phyloP scores from a whole-genome alignment of 2,113 vertebrate species.

The Podarcis muralis region DNA sequence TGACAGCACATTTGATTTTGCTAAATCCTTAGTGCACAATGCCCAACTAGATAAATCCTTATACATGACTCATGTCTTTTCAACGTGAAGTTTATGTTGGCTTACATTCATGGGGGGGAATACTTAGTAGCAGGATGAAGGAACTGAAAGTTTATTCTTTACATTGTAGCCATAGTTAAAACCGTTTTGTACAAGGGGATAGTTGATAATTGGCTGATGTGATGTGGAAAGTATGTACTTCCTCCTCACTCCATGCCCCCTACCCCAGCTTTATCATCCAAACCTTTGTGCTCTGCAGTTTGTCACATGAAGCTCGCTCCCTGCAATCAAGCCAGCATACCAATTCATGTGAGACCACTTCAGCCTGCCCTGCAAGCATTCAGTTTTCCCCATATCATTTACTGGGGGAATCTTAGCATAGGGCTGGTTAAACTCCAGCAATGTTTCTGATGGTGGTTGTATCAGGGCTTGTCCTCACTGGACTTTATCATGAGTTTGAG shows the following conservation, averaged over 20 bases:
- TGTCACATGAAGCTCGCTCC: constrained; percentile 39
- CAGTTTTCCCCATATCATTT: background rate
- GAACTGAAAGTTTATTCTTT: constrained; percentile 32
- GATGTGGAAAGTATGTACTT: constrained; percentile 85
- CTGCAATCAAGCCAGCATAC: constrained; percentile 12
- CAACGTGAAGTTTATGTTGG: constrained; percentile 33
- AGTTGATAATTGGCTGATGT: constrained; percentile 75
- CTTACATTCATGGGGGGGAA: constrained; percentile 9
- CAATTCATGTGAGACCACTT: background rate
- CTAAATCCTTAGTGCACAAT: background rate
- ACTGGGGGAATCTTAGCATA: too few relatives aligned
- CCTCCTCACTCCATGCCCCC: constrained; percentile 76
- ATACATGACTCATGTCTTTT: constrained; percentile 28
- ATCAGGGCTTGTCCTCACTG: too few relatives aligned
- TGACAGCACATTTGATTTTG: constrained; percentile 1
- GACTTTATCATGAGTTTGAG: too few relatives aligned
- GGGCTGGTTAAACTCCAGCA: background rate
- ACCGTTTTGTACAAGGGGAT: constrained; percentile 59
- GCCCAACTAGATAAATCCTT: constrained; percentile 20
- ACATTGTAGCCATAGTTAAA: constrained; percentile 30
- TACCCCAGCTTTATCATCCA: constrained; percentile 54
- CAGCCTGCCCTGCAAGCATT: background rate
- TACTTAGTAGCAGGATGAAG: constrained; percentile 4
- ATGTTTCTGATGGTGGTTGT: too few relatives aligned
- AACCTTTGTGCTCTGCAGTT: constrained; percentile 46